Conservation (phyloP, 2,888 invertebrate genomes). For the Alsophila aescularia region DNA sequence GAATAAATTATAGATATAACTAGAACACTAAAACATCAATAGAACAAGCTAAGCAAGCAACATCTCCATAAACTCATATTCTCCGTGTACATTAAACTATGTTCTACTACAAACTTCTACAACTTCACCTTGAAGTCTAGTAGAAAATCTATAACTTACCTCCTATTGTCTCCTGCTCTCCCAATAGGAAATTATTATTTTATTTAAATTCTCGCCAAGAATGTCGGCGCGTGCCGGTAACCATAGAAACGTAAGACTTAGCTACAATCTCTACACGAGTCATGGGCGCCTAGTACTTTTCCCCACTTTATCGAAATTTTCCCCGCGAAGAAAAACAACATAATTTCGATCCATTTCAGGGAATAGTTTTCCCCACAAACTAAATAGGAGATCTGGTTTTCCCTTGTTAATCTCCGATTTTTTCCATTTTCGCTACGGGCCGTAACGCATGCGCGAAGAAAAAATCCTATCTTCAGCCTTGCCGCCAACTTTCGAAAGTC, state of each 20-base stretch:
- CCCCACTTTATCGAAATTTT: constrained; percentile 75
- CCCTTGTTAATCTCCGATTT: no score
- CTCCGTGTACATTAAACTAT: constrained; percentile 40
- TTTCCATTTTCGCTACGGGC: no score
- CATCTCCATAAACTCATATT: constrained; percentile 29
- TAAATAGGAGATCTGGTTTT: no score
- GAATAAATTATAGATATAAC: background rate
- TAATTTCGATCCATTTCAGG: constrained; percentile 3
- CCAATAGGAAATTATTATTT: constrained; percentile 68
- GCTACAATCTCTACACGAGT: constrained; percentile 33
- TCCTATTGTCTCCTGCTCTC: constrained; percentile 48
- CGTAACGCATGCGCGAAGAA: no score
- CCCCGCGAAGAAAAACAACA: constrained; percentile 47
- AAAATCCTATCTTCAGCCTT: no score
- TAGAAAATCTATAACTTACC: constrained; percentile 48
- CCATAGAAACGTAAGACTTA: constrained; percentile 30
- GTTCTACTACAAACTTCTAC: constrained; percentile 62
- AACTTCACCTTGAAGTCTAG: constrained; percentile 51
- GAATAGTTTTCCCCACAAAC: no score
- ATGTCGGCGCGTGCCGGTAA: constrained; percentile 32
- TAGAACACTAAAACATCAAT: background rate
- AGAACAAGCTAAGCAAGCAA: constrained; percentile 14
- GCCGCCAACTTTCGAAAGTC: no score
- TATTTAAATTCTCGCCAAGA: constrained; percentile 55
- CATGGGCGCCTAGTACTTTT: constrained; percentile 65